Conservation (phyloP, 2,797 vertebrate genomes). For the Anguilla anguilla region DNA sequence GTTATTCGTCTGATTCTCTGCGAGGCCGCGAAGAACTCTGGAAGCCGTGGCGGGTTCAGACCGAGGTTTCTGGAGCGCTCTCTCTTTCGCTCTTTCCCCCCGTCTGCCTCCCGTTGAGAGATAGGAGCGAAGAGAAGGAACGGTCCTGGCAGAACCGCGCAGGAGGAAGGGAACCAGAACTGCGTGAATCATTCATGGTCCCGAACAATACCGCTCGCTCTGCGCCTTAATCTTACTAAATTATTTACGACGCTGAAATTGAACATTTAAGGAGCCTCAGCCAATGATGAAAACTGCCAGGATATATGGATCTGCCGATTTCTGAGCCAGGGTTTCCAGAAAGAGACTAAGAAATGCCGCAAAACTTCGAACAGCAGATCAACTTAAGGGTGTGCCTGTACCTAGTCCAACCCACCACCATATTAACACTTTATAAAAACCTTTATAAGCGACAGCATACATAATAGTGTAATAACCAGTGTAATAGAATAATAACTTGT, state of each 20-base stretch:
- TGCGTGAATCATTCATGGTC: constrained; percentile 66
- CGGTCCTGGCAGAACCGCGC: background rate
- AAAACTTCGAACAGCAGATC: background rate
- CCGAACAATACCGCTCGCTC: constrained; percentile 70
- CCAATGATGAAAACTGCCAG: constrained; percentile 39
- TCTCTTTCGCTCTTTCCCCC: background rate
- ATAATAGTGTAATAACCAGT: background rate
- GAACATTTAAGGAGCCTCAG: constrained; percentile 63
- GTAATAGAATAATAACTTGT: background rate
- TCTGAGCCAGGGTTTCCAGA: background rate
- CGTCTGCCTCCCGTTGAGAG: background rate
- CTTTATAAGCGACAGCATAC: background rate
- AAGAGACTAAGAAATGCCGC: background rate
- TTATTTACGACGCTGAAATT: constrained; percentile 71
- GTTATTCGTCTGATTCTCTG: background rate
- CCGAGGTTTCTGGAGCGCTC: background rate
- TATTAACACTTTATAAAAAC: background rate
- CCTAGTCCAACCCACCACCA: background rate
- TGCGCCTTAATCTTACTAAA: constrained; percentile 66
- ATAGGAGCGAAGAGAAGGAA: background rate
- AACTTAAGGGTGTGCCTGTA: background rate
- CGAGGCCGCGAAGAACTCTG: background rate
- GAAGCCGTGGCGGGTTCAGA: background rate
- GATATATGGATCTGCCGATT: background rate
- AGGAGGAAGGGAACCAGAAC: constrained; percentile 28